Base-by-base conservation (phyloP, 2,888 invertebrate species). In the Schrankia costaestrigalis region DNA sequence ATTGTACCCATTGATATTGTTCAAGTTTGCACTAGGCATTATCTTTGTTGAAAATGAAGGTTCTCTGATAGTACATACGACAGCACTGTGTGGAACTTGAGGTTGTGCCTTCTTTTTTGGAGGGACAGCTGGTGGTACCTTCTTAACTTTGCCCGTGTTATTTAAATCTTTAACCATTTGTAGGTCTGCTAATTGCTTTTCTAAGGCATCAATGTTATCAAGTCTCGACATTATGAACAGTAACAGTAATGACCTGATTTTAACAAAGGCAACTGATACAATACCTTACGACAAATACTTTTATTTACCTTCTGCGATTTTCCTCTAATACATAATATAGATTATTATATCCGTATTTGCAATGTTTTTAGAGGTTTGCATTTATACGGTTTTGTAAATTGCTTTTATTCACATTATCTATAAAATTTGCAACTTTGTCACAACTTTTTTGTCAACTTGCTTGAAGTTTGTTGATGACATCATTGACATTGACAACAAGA, bases 61-160 rank as follows among this genome's bases (percentile, higher is more conserved):
- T 61, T 93, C 93, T 31, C 92, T 87, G 31, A 92, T 83, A 54
- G 91, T 90, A 68, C 91, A 92, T 30, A 95, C 89, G 3, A 90
- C 88, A 55, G 93, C 93, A 74, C 94, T 95, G 64, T 93, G 93
- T 42, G 95, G 95, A 60, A 95, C 92, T 92, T 93, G 79, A 8
- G 89, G 85, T 63, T 80, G 79, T 42, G 80, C 93, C 72, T 91
- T 92, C 48, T 94, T 94, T 73, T 95, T 95, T 6, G 95, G 95
- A 26, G 95, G 95, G 37, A 94, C 94, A 33, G 92, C 93, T 45
- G 95, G 95, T 46, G 93, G 94, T 44, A 93, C 85, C 79, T 93
- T 95, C 69, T 87, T 78, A 11, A 73, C 54, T 69, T 74, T 73
- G 37, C 61, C 66, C n/a, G 72, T 45, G 23, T 62, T 58, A 56